Evolutionary conservation across 1,140 invertebrate genomes (phyloP).

Genomic region (Melipona quadrifasciata): DNA sequence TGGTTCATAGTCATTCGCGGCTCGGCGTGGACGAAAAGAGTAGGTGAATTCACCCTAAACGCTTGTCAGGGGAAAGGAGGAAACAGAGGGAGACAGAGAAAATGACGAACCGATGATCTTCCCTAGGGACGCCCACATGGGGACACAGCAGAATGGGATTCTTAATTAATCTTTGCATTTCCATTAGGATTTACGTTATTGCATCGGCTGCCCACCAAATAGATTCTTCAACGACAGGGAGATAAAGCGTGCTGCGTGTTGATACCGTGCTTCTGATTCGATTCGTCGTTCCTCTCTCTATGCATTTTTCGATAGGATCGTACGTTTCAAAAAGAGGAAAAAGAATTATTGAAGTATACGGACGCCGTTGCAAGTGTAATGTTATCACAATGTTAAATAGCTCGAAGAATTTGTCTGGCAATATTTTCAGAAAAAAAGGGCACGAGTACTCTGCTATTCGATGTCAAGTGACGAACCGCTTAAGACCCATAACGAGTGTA

Average conservation of each 20-base stretch:
- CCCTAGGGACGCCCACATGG: slow-evolving; percentile 70
- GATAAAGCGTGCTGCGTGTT: slow-evolving; percentile 53
- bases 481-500: slow-evolving; percentile 65
- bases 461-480: slow-evolving; percentile 69
- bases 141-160: slow-evolving; percentile 69
- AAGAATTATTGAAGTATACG: neutral
- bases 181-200: slow-evolving; percentile 76
- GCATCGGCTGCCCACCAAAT: slow-evolving; percentile 62
- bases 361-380: no score
- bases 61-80: slow-evolving; percentile 15
- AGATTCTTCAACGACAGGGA: slow-evolving; percentile 62
- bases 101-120: slow-evolving; percentile 68
- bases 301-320: slow-evolving; percentile 13
- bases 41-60: slow-evolving; percentile 54
- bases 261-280: slow-evolving; percentile 38
- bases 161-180: slow-evolving; percentile 79
- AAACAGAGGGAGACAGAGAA: slow-evolving; percentile 52
- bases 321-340: neutral
- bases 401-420: neutral
- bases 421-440: slow-evolving; percentile 27
- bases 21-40: slow-evolving; percentile 28
- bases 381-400: neutral
- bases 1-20: slow-evolving; percentile 29
- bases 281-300: slow-evolving; percentile 24
- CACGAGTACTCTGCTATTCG: slow-evolving; percentile 50